Conservation (phyloP, 2,888 invertebrate species). For the Drosophila anceps region DNA sequence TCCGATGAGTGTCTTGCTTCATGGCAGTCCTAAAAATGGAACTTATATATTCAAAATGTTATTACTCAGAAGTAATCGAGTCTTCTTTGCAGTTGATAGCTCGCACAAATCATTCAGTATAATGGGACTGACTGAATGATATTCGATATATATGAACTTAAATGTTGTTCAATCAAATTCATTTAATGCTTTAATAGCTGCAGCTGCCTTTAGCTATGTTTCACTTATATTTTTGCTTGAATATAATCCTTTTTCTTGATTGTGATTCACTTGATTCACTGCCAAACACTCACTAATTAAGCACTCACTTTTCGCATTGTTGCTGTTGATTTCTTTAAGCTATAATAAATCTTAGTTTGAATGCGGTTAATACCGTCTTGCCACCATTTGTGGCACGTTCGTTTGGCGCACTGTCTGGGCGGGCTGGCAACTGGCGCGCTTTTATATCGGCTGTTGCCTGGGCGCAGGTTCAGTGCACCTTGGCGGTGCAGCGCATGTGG, state of each 20-base stretch:
- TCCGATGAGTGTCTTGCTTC: not conserved
- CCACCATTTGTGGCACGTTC: conserved; percentile 61
- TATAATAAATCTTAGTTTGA: conserved; percentile 48
- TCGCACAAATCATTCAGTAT: not conserved
- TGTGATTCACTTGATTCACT: not conserved
- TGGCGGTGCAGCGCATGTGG: conserved; percentile 52
- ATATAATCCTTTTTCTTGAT: not conserved
- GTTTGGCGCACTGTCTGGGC: conserved; percentile 58
- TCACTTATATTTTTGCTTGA: not conserved
- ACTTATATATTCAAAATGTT: not conserved
- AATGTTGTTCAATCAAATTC: not conserved
- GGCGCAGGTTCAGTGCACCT: conserved; percentile 72
- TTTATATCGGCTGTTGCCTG: conserved; percentile 54
- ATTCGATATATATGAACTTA: not conserved
- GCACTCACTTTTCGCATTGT: conserved; percentile 63
- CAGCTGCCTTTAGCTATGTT: not conserved
- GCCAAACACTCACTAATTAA: conserved; percentile 4
- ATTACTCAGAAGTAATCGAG: not conserved
- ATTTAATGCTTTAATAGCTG: not conserved
- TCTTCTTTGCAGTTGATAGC: not conserved
- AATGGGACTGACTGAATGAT: not conserved
- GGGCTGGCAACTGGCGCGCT: conserved; percentile 43
- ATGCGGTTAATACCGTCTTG: conserved; percentile 11
- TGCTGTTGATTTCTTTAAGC: conserved; percentile 7
- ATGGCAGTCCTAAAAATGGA: not conserved